Conservation (phyloP, 2,797 vertebrate species). For the Synanceia verrucosa region DNA sequence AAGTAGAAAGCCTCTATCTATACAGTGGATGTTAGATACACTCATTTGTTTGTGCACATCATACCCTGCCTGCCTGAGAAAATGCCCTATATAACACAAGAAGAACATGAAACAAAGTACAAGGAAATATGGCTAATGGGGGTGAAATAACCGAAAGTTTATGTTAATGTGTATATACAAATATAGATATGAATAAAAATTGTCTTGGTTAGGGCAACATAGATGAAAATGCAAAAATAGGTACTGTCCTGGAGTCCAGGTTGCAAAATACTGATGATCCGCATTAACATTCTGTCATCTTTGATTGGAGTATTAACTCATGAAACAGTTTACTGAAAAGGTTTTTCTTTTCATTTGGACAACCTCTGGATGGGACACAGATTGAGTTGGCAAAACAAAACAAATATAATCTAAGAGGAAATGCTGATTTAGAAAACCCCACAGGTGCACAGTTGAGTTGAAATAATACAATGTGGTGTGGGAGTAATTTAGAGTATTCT, state of each 20-base stretch:
- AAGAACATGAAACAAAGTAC: too few relatives aligned
- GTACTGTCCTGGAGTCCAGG: too few relatives aligned
- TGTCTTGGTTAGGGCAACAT: neutral
- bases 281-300: neutral
- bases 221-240: slow-evolving; percentile 1
- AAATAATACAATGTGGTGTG: neutral
- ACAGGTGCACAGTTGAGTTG: neutral
- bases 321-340: neutral
- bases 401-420: neutral
- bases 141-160: neutral
- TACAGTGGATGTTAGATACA: slow-evolving; percentile 1
- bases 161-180: slow-evolving; percentile 4
- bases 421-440: slow-evolving; percentile 1
- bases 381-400: neutral
- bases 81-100: slow-evolving; percentile 1
- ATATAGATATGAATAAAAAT: slow-evolving; percentile 9
- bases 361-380: neutral
- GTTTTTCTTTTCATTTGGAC: neutral
- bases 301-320: neutral
- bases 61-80: neutral
- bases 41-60: slow-evolving; percentile 13
- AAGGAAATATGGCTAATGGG: neutral
- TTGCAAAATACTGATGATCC: neutral
- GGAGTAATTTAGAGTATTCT: neutral
- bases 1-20: neutral